Evolutionary conservation across 2,797 vertebrate genomes (phyloP), one percentile per base, ranked within the genome.

Genomic region (Esox lucius): DNA sequence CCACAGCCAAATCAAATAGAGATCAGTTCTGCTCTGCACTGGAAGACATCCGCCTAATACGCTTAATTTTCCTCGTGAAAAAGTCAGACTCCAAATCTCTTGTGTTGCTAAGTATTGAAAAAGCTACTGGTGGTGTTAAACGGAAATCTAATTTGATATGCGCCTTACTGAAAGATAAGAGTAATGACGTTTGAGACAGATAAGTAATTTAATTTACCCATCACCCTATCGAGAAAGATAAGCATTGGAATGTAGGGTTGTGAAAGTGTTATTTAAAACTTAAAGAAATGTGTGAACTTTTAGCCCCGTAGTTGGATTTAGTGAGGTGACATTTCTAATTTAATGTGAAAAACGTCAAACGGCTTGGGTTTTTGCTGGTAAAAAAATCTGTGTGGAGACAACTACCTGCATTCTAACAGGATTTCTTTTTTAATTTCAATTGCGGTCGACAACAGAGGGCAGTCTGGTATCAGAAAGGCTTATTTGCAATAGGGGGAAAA

Each of bases 121-220:
- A 71, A 68, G 15, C 78, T 67, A 33, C 11, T 42, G 51, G 68
- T 75, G 72, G 87, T 79, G 68, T 86, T 87, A 83, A 83, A 87
- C 73, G 81, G 75, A 83, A 89, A 85, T 85, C 85, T 80, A 80
- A 73, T 90, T 90, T 89, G 86, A 88, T 89, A 85, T 85, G 84
- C 74, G 82, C 72, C 82, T 86, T 73, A 2, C 78, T 76, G 79
- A 61, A 86, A 87, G 89, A 90, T 91, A 89, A 78, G 75, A 85
- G 75, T 88, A 90, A 91, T 90, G 84, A 88, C 87, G 85, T 79
- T 85, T 79, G 85, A 84, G 88, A 13, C 42, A 46, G 42, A 91
- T 90, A 89, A 90, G 88, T 90, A 83, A 90, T 90, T 90, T 85
- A 85, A 90, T 90, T 87, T 90, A 82, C 83, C 79, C 83, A 78